Evolutionary conservation across 2,113 vertebrate species (phyloP).

Genomic region (Rhinoptilus africanus): DNA sequence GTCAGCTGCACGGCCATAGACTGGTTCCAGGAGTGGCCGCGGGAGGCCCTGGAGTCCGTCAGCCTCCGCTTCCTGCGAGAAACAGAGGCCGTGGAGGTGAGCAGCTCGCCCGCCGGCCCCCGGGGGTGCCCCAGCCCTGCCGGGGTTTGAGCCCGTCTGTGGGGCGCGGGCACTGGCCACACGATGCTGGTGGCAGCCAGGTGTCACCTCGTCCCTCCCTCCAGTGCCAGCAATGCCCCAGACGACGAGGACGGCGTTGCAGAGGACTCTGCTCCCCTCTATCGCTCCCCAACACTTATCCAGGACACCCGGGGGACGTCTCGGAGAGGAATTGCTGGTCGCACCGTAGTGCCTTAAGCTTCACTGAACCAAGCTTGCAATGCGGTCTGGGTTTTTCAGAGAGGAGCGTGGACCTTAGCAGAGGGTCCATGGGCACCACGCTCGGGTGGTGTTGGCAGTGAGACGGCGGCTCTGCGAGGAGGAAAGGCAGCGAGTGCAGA

Average conservation of each 20-base stretch:
- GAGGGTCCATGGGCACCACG: rapidly evolving
- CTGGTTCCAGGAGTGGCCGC: slow-evolving; percentile 96
- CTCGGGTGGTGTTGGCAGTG: rapidly evolving
- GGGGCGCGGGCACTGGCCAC: rapidly evolving
- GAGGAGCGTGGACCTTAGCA: background rate
- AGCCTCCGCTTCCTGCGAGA: slow-evolving; percentile 87
- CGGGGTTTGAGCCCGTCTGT: background rate
- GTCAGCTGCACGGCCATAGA: slow-evolving; percentile 84
- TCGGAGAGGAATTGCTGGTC: rapidly evolving
- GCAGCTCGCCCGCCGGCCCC: background rate
- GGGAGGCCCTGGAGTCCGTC: slow-evolving; percentile 88
- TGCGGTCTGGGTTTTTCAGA: rapidly evolving
- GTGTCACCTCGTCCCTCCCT: background rate
- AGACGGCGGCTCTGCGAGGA: background rate
- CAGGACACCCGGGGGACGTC: background rate
- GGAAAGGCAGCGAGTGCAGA: background rate
- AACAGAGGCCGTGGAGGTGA: slow-evolving; percentile 83
- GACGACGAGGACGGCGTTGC: rapidly evolving
- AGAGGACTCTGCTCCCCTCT: background rate
- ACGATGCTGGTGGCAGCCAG: background rate
- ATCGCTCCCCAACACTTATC: rapidly evolving
- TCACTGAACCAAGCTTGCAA: background rate
- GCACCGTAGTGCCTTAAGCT: background rate
- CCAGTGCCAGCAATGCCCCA: background rate
- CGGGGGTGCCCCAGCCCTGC: background rate